Conservation (phyloP, 1,140 invertebrate genomes). For the Nilaparvata lugens region DNA sequence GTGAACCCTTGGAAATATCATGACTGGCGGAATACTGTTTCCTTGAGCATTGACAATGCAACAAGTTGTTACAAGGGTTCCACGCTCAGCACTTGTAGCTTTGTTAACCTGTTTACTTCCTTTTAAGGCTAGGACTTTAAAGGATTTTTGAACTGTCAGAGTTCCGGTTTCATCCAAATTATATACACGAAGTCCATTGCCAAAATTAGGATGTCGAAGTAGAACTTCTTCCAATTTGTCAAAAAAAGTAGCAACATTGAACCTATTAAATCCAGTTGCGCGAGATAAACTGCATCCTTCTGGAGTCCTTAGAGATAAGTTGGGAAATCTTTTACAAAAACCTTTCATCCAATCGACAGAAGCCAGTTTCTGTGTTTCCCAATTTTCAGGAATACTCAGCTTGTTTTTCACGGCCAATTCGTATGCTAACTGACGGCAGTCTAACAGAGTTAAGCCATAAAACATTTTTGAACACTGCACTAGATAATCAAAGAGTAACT, state of each 20-base stretch:
- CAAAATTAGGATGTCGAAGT: background rate
- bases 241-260: slow-evolving; percentile 24
- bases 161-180: slow-evolving; percentile 28
- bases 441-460: too few species aligned
- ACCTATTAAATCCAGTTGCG: slow-evolving; percentile 29
- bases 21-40: slow-evolving; percentile 28
- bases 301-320: slow-evolving; percentile 29
- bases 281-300: slow-evolving; percentile 30
- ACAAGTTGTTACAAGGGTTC: slow-evolving; percentile 26
- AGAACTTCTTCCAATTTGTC: slow-evolving; percentile 20
- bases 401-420: too few species aligned
- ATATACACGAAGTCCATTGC: slow-evolving; percentile 18
- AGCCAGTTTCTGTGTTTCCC: too few species aligned
- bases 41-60: slow-evolving; percentile 26
- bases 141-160: slow-evolving; percentile 28
- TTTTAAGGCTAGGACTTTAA: slow-evolving; percentile 28
- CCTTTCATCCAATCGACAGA: background rate
- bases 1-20: slow-evolving; percentile 30
- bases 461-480: too few species aligned
- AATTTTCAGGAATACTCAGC: too few species aligned
- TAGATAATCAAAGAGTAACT: too few species aligned
- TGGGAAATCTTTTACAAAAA: slow-evolving; percentile 27
- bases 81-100: slow-evolving; percentile 26
- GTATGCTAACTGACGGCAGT: too few species aligned
- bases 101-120: slow-evolving; percentile 27